phyloP scores from a whole-genome alignment of 2,797 vertebrate genomes.

The Pseudocheirus occidentalis region DNA sequence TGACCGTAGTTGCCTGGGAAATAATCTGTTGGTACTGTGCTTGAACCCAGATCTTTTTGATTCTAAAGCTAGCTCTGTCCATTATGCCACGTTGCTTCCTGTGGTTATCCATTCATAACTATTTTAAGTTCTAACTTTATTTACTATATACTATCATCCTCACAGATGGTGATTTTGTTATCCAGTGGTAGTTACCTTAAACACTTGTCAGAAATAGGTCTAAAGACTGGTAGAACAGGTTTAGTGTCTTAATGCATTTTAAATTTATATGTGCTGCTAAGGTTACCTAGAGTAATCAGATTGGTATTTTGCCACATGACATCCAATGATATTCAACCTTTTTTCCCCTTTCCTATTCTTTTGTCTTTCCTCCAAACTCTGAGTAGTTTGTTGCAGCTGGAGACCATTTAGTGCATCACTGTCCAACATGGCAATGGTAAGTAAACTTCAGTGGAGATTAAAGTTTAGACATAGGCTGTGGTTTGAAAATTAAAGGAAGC shows the following conservation, averaged over 20 bases:
- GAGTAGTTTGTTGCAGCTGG: constrained; percentile 96
- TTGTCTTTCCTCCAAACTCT: constrained; percentile 60
- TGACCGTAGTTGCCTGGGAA: not conserved
- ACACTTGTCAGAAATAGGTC: constrained; percentile 37
- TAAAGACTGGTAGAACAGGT: constrained; percentile 19
- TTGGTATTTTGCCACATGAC: constrained; percentile 42
- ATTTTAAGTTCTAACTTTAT: constrained; percentile 46
- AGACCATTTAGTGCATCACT: constrained; percentile 98
- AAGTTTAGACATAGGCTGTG: constrained; percentile 18
- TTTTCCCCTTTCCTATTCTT: constrained; percentile 46
- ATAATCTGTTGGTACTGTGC: not conserved
- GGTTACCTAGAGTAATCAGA: constrained; percentile 8
- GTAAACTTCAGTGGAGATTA: constrained; percentile 68
- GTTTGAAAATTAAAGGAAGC: not conserved
- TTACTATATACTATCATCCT: not conserved
- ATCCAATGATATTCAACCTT: constrained; percentile 53
- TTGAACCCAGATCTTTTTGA: not conserved
- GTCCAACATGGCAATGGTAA: constrained; percentile 99
- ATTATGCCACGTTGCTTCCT: constrained; percentile 29
- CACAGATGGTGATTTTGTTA: constrained; percentile 43
- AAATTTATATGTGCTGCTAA: constrained; percentile 6
- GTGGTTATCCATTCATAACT: constrained; percentile 16
- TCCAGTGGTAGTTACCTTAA: constrained; percentile 19
- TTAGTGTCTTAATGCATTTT: constrained; percentile 47
- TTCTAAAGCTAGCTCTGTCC: not conserved